Percentiles rank a stretch among this genome's conserved stretches.
These are phyloP conservation scores for Cephus pygmeus DNA, from an alignment of 2,888 invertebrate genomes.

Conservation along the genomic window DNA sequence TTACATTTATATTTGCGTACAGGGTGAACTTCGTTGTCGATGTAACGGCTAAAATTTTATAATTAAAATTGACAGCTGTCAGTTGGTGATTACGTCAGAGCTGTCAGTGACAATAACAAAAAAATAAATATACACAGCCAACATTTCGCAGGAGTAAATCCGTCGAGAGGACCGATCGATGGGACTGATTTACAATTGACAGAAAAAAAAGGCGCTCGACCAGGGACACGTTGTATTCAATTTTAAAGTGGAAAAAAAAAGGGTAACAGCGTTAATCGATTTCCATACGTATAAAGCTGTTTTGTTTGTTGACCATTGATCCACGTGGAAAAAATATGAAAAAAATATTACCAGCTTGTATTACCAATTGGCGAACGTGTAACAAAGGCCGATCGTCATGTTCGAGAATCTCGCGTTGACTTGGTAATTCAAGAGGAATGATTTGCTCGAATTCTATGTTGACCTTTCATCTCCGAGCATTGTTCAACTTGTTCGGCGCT, in stretches of 20 bases:
- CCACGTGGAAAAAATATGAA: neutral
- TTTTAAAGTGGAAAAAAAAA: neutral
- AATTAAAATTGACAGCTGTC: neutral
- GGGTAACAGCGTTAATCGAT: neutral
- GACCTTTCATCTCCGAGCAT: slow-evolving; percentile 6
- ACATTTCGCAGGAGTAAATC: neutral
- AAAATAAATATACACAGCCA: neutral
- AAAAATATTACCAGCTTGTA: neutral
- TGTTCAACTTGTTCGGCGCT: neutral
- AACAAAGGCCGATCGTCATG: neutral
- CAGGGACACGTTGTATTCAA: neutral
- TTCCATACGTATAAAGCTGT: neutral
- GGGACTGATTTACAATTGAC: neutral
- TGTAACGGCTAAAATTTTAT: neutral
- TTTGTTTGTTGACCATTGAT: neutral
- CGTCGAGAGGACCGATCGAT: neutral
- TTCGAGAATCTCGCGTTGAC: neutral
- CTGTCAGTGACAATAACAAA: neutral
- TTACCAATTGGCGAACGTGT: neutral
- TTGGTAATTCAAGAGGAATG: neutral
- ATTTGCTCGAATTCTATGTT: neutral
- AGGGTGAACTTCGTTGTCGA: neutral
- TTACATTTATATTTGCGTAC: neutral
- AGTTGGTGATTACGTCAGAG: neutral
- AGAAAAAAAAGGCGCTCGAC: neutral